These are phyloP conservation scores for Pandemis heparana DNA, from an alignment of 2,888 invertebrate genomes.

Conservation along the genomic window DNA sequence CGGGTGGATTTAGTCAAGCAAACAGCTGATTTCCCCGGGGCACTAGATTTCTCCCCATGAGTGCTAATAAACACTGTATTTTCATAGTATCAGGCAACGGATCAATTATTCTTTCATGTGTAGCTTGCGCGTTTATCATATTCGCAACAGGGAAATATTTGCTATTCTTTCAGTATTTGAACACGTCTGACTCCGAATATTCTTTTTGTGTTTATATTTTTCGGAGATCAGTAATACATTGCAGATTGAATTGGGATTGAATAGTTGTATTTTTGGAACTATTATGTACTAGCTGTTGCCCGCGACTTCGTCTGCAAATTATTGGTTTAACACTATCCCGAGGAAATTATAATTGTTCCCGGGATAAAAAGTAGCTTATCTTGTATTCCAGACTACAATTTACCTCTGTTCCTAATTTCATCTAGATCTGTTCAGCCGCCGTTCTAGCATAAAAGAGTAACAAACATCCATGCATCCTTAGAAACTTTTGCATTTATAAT, in stretches of 20 bases:
- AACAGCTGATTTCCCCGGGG: constrained; percentile 16
- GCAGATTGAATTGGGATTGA: no score
- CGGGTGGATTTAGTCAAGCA: constrained; percentile 10
- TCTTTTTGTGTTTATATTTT: neutral
- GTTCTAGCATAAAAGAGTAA: neutral
- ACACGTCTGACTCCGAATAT: neutral
- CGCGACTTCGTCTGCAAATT: no score
- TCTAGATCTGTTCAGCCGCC: neutral
- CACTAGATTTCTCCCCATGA: constrained; percentile 1
- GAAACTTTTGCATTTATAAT: no score
- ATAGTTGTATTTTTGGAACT: no score
- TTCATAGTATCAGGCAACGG: constrained; percentile 8
- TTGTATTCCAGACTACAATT: neutral
- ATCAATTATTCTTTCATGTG: constrained; percentile 8
- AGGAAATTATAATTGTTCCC: no score
- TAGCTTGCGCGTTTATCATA: neutral
- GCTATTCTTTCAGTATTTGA: neutral
- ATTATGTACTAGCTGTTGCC: no score
- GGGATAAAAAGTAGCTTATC: neutral
- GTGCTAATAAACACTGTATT: neutral
- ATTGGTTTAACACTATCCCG: no score
- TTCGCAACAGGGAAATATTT: neutral
- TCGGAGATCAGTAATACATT: neutral
- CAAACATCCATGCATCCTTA: no score
- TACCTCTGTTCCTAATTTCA: no score